Conservation (phyloP, 2,888 invertebrate genomes). For the Blera fallax region DNA sequence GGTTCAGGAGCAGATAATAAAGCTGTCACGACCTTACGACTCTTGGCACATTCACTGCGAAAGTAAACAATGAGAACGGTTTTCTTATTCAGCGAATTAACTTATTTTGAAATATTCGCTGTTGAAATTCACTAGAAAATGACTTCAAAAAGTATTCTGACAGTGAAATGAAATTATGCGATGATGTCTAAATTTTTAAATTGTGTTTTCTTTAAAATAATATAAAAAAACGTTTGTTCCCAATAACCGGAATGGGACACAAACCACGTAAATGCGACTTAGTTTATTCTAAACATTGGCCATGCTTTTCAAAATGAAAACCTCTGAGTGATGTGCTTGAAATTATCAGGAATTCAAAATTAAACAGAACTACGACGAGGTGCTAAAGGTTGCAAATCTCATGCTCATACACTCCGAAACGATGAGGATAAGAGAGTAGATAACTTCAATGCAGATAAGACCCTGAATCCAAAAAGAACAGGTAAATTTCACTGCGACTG, state of each 20-base stretch:
- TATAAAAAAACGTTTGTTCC: too few species aligned
- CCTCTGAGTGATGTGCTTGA: neutral
- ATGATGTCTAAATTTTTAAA: neutral
- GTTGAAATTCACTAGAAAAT: neutral
- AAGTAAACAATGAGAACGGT: constrained; percentile 12
- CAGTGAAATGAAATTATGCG: neutral
- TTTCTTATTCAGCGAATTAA: neutral
- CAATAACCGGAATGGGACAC: too few species aligned
- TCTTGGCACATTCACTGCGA: constrained; percentile 1
- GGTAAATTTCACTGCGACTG: neutral
- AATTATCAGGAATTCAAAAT: neutral
- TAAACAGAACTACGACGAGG: neutral
- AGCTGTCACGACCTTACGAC: constrained; percentile 26
- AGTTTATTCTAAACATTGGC: neutral
- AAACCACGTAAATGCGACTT: neutral
- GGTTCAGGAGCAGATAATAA: constrained; percentile 13
- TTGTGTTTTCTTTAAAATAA: too few species aligned
- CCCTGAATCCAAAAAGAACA: neutral
- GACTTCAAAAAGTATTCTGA: neutral
- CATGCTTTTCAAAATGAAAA: neutral
- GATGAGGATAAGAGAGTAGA: too few species aligned
- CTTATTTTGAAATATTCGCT: constrained; percentile 4
- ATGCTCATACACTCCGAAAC: too few species aligned
- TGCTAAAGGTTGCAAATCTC: neutral
- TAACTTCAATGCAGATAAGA: neutral